Evolutionary conservation across 1,140 invertebrate species (phyloP).

Genomic region (Hyles euphorbiae): DNA sequence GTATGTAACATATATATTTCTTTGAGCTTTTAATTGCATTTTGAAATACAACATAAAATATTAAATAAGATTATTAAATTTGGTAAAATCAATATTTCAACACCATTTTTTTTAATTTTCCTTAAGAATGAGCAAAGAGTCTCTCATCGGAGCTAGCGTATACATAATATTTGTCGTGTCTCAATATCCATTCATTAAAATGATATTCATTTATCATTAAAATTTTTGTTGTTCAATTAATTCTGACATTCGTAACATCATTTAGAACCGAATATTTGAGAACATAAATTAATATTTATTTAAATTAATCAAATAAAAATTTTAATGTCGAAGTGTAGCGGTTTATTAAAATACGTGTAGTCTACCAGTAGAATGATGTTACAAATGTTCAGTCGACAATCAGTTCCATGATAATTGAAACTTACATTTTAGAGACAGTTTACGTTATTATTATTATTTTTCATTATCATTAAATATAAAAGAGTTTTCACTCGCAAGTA

Average conservation of each 20-base stretch:
- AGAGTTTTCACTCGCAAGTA: constrained; percentile 64
- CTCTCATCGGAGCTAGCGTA: constrained; percentile 75
- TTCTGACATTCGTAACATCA: constrained; percentile 23
- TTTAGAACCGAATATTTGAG: constrained; percentile 3
- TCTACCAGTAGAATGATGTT: background rate
- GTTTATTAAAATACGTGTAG: too few species aligned
- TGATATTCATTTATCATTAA: constrained; percentile 51
- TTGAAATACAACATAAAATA: constrained; percentile 78
- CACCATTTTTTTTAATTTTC: constrained; percentile 61
- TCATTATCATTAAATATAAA: constrained; percentile 65
- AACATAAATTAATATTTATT: constrained; percentile 13
- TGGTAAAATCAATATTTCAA: constrained; percentile 77
- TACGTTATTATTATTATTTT: constrained; percentile 62
- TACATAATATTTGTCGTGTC: constrained; percentile 72
- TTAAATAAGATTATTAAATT: constrained; percentile 77
- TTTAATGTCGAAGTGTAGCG: constrained; percentile 12
- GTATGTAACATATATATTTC: constrained; percentile 78
- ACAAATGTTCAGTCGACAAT: constrained; percentile 25
- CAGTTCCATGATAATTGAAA: constrained; percentile 45
- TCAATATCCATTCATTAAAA: constrained; percentile 62
- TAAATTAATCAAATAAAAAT: constrained; percentile 23
- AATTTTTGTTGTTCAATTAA: constrained; percentile 33
- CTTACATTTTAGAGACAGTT: constrained; percentile 62
- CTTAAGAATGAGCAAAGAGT: constrained; percentile 75
- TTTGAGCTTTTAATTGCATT: constrained; percentile 78